Evolutionary conservation across 2,113 vertebrate species (phyloP).

Genomic region (Salvelinus fontinalis): DNA sequence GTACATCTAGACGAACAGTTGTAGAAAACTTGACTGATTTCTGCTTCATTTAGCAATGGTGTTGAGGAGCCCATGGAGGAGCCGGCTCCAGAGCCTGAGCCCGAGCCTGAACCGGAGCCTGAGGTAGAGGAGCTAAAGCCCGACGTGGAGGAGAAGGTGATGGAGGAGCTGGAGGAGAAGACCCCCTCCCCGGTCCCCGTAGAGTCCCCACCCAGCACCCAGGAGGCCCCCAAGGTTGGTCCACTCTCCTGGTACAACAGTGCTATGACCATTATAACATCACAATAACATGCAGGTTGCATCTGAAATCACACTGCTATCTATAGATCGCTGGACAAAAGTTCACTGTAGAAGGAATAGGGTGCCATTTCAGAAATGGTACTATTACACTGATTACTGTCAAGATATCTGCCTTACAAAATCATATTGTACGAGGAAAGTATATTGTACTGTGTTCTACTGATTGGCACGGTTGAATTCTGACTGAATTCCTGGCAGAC

Average conservation of each 20-base stretch:
- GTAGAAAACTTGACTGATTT: not conserved
- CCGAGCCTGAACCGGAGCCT: constrained; percentile 67
- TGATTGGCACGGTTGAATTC: constrained; percentile 68
- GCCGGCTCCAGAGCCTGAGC: constrained; percentile 66
- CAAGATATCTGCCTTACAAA: no score
- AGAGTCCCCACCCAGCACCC: constrained; percentile 84
- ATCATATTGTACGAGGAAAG: no score
- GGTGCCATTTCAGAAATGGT: no score
- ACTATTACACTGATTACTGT: no score
- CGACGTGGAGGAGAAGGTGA: constrained; percentile 84
- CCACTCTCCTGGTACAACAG: no score
- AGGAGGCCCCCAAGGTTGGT: constrained; percentile 89
- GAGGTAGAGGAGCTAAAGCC: constrained; percentile 86
- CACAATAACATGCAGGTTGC: no score
- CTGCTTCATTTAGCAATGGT: constrained; percentile 60
- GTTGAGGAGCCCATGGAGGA: constrained; percentile 75
- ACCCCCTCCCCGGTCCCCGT: constrained; percentile 85
- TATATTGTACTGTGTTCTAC: constrained; percentile 59
- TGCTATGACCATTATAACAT: no score
- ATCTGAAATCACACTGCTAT: not conserved
- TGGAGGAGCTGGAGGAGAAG: constrained; percentile 90
- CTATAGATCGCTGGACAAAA: not conserved
- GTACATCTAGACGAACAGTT: not conserved
- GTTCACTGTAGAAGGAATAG: no score
- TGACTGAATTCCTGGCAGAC: constrained; percentile 85